Evolutionary conservation across 2,888 invertebrate genomes (phyloP), one percentile per base, ranked within the genome.

Genomic region (Hoplodrina blanda): DNA sequence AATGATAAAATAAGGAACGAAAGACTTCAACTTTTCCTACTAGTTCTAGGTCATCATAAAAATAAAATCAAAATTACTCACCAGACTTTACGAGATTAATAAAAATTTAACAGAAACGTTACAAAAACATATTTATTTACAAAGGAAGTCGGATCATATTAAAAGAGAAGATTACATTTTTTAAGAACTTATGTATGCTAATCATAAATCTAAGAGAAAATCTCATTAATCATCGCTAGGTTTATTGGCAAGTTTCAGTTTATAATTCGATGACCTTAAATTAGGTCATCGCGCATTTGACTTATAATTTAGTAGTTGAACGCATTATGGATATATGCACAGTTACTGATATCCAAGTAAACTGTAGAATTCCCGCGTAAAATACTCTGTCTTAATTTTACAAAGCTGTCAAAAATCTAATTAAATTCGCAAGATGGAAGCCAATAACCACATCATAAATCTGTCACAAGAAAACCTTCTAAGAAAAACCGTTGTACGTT

Each of bases 81-180:
- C 54, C 33, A 57, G 10, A 70, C 33, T 75, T 61, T 37, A 70
- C 56, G 64, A 71, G 33, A 59, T 54, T 62, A 15, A 54, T 61
- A 65, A 65, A 59, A 62, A 54, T 0, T 64, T 4, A 19, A 17
- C 37, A 52, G 17, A 53, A 66, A 60, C 20, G 54, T 50, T 57
- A 62, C 37, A 67, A 66, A 52, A 60, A 60, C 52, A 60, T 70
- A 70, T 76, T 57, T 37, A 46, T 65, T 67, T 60, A 53, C 72
- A 76, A 52, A 71, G 71, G 76, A 76, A 66, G 59, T 71, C 37
- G 15, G 53, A 61, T 65, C 53, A 59, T 41, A 52, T 59, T 62
- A 49, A 44, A 55, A 60, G 13, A 49, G 15, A 63, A 37, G 41
- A 53, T 64, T 0, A n/a, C 0, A 10, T 13, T 13, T 67, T 66